These are phyloP conservation scores for Choristoneura rosaceana DNA, from an alignment of 2,888 invertebrate genomes.

Conservation along the genomic window DNA sequence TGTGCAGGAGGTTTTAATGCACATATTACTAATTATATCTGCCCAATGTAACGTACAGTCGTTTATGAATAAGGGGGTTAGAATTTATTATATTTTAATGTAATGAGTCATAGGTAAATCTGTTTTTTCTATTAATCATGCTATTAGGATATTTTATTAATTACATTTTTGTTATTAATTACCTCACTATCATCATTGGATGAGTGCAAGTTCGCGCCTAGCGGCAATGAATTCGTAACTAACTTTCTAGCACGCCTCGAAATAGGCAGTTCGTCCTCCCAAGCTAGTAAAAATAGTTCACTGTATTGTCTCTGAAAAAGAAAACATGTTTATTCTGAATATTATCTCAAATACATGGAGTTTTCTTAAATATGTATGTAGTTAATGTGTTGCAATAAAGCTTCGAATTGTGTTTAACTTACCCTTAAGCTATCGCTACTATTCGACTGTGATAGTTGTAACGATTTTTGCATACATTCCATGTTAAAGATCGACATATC, in stretches of 20 bases:
- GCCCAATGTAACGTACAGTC: too few species aligned
- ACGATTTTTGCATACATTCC: slow-evolving; percentile 96
- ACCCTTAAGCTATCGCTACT: slow-evolving; percentile 95
- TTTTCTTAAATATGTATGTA: neutral
- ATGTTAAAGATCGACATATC: slow-evolving; percentile 93
- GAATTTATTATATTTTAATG: too few species aligned
- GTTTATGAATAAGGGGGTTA: too few species aligned
- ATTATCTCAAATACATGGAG: neutral
- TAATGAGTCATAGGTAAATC: too few species aligned
- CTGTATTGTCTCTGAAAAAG: slow-evolving; percentile 91
- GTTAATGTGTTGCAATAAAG: too few species aligned
- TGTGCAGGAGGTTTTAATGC: too few species aligned
- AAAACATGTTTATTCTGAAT: slow-evolving; percentile 16
- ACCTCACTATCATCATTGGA: slow-evolving; percentile 93
- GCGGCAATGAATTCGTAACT: slow-evolving; percentile 84
- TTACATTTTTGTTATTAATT: slow-evolving; percentile 41
- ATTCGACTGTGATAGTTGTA: slow-evolving; percentile 94
- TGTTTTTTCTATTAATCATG: too few species aligned
- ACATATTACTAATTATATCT: too few species aligned
- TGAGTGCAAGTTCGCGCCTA: slow-evolving; percentile 86
- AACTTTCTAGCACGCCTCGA: slow-evolving; percentile 87
- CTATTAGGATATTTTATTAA: neutral
- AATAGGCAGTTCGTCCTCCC: slow-evolving; percentile 92
- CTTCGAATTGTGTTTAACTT: slow-evolving; percentile 49
- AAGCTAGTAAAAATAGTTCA: slow-evolving; percentile 95